Conservation (phyloP, 2,888 invertebrate species). For the Nymphalis c-album region DNA sequence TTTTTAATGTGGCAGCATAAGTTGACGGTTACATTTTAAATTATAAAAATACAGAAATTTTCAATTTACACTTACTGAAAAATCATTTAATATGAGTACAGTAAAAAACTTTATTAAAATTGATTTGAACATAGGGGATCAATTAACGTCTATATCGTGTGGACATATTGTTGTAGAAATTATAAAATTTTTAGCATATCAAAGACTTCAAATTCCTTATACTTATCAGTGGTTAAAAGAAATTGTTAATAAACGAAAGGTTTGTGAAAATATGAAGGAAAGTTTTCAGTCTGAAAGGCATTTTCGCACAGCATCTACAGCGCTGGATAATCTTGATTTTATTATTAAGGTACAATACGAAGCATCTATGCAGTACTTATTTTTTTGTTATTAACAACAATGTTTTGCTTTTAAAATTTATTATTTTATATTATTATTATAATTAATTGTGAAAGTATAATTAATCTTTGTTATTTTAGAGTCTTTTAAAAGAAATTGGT, state of each 20-base stretch:
- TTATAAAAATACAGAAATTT: too few species aligned
- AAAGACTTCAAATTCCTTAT: constrained; percentile 80
- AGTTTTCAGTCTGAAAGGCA: constrained; percentile 69
- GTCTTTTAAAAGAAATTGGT: constrained; percentile 67
- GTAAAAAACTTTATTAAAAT: constrained; percentile 38
- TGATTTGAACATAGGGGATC: constrained; percentile 72
- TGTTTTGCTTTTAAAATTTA: neutral
- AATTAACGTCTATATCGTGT: constrained; percentile 80
- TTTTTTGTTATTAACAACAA: too few species aligned
- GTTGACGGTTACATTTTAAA: too few species aligned
- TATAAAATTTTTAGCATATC: constrained; percentile 80
- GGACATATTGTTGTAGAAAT: constrained; percentile 80
- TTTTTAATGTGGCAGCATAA: too few species aligned
- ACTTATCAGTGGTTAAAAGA: constrained; percentile 76
- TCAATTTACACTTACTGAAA: neutral
- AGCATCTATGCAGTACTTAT: too few species aligned
- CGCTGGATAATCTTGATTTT: constrained; percentile 71
- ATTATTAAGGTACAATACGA: constrained; percentile 62
- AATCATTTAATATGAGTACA: constrained; percentile 7
- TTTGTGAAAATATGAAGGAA: constrained; percentile 53
- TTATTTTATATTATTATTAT: too few species aligned
- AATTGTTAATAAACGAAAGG: constrained; percentile 64
- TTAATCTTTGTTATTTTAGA: constrained; percentile 50
- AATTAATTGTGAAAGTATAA: neutral
- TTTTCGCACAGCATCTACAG: constrained; percentile 65